phyloP scores from a whole-genome alignment of 2,888 invertebrate species.

The Gisinianus flammeolus region DNA sequence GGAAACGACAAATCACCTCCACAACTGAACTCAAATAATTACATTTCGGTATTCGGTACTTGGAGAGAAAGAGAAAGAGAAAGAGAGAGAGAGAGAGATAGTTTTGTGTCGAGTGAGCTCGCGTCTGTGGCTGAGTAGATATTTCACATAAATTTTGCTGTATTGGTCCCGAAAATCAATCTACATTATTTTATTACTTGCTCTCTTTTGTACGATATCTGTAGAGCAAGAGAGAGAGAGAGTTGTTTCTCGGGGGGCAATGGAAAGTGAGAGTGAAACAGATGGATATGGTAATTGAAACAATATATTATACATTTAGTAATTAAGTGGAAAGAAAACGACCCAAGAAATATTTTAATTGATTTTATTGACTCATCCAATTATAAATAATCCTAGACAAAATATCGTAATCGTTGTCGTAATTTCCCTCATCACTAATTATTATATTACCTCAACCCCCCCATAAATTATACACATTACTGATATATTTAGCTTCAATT shows the following conservation, averaged over 20 bases:
- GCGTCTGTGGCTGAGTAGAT: too few relatives aligned
- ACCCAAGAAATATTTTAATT: not conserved
- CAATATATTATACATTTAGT: conserved; percentile 12
- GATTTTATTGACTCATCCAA: conserved; percentile 9
- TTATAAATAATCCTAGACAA: not conserved
- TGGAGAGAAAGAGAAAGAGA: too few relatives aligned
- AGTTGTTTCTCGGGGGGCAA: not conserved
- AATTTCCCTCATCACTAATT: not conserved
- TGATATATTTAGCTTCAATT: too few relatives aligned
- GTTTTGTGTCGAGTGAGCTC: not conserved
- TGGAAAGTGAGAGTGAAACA: conserved; percentile 2
- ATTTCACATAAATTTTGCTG: not conserved
- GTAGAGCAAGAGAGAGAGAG: not conserved
- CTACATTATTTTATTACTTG: not conserved
- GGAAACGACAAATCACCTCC: conserved; percentile 47
- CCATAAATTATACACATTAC: too few relatives aligned
- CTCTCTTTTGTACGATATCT: not conserved
- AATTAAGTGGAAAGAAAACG: conserved; percentile 18
- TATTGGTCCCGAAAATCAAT: not conserved
- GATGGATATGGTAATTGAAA: conserved; percentile 20
- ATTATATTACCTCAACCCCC: conserved; percentile 1
- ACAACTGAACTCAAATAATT: conserved; percentile 27
- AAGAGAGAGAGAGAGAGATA: too few relatives aligned
- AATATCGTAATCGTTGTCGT: not conserved
- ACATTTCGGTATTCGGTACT: conserved; percentile 1